Evolutionary conservation across 1,140 invertebrate genomes (phyloP).

Genomic region (Eumeta japonica): DNA sequence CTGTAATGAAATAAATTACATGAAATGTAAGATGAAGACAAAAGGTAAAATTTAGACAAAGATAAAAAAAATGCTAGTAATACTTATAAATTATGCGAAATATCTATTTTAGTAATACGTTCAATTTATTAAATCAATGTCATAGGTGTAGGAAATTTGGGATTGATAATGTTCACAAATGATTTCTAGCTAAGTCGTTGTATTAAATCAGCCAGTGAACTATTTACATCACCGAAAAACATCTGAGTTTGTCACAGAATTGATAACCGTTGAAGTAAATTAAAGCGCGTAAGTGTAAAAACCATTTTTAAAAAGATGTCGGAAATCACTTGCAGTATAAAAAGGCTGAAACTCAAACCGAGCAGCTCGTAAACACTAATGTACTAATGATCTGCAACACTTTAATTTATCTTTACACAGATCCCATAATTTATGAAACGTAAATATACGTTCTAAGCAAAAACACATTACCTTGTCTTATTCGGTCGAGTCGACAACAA

Average conservation of each 20-base stretch:
- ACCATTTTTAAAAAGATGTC: neutral
- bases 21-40: too few relatives aligned
- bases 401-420: neutral
- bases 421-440: neutral
- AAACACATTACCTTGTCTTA: too few relatives aligned
- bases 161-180: too few relatives aligned
- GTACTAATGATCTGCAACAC: neutral
- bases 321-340: neutral
- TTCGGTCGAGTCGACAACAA: too few relatives aligned
- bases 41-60: too few relatives aligned
- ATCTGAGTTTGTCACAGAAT: neutral
- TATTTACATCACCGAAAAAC: neutral
- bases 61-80: too few relatives aligned
- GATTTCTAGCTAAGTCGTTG: neutral
- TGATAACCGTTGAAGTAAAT: neutral
- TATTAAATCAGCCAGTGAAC: neutral
- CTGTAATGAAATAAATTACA: too few relatives aligned
- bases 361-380: neutral
- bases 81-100: too few relatives aligned
- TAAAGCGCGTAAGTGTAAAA: neutral
- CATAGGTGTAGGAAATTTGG: too few relatives aligned
- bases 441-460: neutral
- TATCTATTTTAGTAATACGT: too few relatives aligned
- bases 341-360: neutral
- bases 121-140: too few relatives aligned